These are phyloP conservation scores for Colaptes auratus DNA, from an alignment of 2,113 vertebrate genomes.

Conservation along the genomic window DNA sequence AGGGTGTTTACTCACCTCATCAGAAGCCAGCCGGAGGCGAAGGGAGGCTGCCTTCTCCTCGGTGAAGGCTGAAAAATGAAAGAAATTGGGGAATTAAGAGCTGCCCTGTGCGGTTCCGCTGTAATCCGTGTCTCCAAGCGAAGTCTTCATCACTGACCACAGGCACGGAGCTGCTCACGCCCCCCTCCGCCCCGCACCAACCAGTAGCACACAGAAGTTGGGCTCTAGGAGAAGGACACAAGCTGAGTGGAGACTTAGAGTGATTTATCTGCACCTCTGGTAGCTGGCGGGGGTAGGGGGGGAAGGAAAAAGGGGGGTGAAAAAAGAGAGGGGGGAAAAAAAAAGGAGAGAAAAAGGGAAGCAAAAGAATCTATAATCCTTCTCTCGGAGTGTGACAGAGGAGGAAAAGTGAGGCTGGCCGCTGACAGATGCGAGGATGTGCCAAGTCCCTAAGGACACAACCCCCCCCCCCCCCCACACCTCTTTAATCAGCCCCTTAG, in stretches of 20 bases:
- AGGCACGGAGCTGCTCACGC: conserved; percentile 83
- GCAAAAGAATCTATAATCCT: background rate
- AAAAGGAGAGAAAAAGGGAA: background rate
- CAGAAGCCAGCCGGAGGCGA: background rate
- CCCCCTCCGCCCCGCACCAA: conserved; percentile 82
- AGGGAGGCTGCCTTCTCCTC: conserved; percentile 75
- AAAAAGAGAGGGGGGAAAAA: background rate
- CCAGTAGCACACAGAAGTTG: conserved; percentile 86
- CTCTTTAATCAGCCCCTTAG: background rate
- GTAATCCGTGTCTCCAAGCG: conserved; percentile 89
- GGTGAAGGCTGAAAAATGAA: conserved; percentile 15
- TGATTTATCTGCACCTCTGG: conserved; percentile 22
- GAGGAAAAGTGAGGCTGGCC: conserved; percentile 59
- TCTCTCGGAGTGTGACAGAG: conserved; percentile 39
- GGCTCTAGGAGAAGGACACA: conserved; percentile 64
- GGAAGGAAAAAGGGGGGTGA: too few relatives aligned
- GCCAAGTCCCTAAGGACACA: conserved; percentile 10
- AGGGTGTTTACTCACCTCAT: conserved; percentile 78
- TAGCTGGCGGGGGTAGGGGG: rapidly evolving
- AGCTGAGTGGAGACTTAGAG: conserved; percentile 73
- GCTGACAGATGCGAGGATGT: background rate
- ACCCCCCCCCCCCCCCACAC: background rate
- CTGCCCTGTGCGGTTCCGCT: conserved; percentile 83
- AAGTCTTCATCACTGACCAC: conserved; percentile 91
- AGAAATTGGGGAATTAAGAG: conserved; percentile 63